Evolutionary conservation across 1,140 invertebrate species (phyloP).

Genomic region (Pentalonia nigronervosa): DNA sequence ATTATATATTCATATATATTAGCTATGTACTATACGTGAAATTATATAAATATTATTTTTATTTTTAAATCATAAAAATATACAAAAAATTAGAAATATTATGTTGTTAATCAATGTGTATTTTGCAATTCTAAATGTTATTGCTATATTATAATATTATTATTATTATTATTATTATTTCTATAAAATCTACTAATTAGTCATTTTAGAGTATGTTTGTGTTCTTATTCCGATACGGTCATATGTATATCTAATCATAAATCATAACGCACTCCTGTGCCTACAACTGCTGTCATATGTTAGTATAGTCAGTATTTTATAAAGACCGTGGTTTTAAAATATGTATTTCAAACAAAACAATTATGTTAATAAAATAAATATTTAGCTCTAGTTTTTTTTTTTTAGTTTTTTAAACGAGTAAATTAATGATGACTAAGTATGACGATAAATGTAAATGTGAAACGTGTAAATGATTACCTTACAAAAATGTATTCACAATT

Average conservation of each 20-base stretch:
- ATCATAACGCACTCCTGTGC: neutral
- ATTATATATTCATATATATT: neutral
- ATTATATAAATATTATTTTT: neutral
- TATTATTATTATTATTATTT: no score
- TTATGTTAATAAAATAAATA: neutral
- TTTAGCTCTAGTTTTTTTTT: neutral
- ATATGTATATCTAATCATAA: neutral
- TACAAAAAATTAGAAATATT: no score
- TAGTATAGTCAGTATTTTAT: neutral
- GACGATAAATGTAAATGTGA: neutral
- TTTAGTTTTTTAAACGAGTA: neutral
- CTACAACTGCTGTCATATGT: neutral
- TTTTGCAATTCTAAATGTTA: neutral
- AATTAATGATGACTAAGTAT: neutral
- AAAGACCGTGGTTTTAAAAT: neutral
- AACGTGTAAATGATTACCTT: neutral
- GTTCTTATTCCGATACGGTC: neutral
- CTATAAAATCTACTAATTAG: neutral
- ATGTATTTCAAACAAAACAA: neutral
- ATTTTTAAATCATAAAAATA: no score
- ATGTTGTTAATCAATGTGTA: neutral
- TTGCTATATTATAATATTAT: no score
- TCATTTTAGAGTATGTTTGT: neutral
- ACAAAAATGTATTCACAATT: neutral
- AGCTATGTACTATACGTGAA: neutral